Conservation (phyloP, 2,797 vertebrate species). For the Austrolebias charrua region DNA sequence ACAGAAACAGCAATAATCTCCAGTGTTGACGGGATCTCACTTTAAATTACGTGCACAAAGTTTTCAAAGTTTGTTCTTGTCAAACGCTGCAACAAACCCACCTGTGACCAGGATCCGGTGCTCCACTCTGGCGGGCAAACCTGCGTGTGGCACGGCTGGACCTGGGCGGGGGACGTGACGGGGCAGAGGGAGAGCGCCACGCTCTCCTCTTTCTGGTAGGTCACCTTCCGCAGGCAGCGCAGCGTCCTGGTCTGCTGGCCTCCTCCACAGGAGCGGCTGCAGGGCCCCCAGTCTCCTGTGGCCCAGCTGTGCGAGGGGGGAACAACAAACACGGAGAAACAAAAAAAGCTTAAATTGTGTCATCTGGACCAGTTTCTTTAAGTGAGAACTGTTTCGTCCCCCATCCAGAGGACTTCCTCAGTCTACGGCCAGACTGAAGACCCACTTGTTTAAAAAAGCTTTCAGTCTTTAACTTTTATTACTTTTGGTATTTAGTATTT, state of each 20-base stretch:
- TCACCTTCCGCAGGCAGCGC: slow-evolving; percentile 87
- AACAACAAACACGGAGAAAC: too few relatives aligned
- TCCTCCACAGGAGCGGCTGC: slow-evolving; percentile 88
- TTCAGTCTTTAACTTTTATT: too few relatives aligned
- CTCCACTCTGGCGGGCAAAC: slow-evolving; percentile 91
- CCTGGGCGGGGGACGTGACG: slow-evolving; percentile 82
- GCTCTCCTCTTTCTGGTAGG: slow-evolving; percentile 87
- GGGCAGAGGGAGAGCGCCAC: slow-evolving; percentile 88
- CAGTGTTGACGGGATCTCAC: too few relatives aligned
- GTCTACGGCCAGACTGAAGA: too few relatives aligned
- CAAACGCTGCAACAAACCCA: slow-evolving; percentile 51
- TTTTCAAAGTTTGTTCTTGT: neutral
- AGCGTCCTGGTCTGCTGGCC: slow-evolving; percentile 88
- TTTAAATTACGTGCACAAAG: too few relatives aligned
- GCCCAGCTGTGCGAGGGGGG: slow-evolving; percentile 81
- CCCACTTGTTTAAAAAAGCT: too few relatives aligned
- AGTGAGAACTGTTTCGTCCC: too few relatives aligned
- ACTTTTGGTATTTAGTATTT: too few relatives aligned
- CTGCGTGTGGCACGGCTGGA: slow-evolving; percentile 86
- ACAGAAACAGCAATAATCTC: too few relatives aligned
- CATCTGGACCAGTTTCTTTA: too few relatives aligned
- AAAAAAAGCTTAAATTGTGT: too few relatives aligned
- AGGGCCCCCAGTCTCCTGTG: slow-evolving; percentile 85
- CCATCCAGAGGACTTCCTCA: too few relatives aligned
- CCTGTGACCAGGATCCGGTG: slow-evolving; percentile 90